Conservation (phyloP, 1,140 invertebrate species). For the Mylabris phalerata region DNA sequence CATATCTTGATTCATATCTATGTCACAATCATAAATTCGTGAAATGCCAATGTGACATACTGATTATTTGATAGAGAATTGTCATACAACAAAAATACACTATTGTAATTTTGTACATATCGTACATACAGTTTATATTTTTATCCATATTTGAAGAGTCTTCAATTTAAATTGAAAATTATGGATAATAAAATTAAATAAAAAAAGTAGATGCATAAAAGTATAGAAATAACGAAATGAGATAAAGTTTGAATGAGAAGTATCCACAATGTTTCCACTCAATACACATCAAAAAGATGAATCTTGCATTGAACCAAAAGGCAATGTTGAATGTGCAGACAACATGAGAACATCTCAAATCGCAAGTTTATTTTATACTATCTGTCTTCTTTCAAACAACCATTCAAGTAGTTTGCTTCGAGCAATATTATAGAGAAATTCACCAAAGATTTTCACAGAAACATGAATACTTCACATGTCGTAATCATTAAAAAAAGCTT, state of each 20-base stretch:
- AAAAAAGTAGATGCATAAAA: too few species aligned
- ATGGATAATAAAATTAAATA: too few species aligned
- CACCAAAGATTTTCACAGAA: not conserved
- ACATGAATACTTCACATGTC: too few species aligned
- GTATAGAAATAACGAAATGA: too few species aligned
- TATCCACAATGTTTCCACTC: constrained; percentile 1
- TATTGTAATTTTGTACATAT: too few species aligned
- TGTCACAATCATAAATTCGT: constrained; percentile 18
- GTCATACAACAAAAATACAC: too few species aligned
- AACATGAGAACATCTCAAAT: constrained; percentile 1
- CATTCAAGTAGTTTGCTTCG: not conserved
- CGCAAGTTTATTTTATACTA: constrained; percentile 9
- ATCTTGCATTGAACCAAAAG: constrained; percentile 3
- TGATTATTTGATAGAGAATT: constrained; percentile 9
- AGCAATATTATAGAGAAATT: not conserved
- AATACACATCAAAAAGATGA: constrained; percentile 18
- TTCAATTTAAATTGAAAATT: too few species aligned
- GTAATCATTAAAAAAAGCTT: too few species aligned
- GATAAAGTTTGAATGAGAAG: not conserved
- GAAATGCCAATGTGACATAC: constrained; percentile 17
- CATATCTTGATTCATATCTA: constrained; percentile 11
- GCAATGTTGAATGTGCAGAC: too few species aligned
- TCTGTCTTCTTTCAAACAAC: not conserved
- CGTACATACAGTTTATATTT: too few species aligned
- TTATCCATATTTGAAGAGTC: too few species aligned